Conservation (phyloP, 2,797 vertebrate genomes). For the Gambelia wislizenii region DNA sequence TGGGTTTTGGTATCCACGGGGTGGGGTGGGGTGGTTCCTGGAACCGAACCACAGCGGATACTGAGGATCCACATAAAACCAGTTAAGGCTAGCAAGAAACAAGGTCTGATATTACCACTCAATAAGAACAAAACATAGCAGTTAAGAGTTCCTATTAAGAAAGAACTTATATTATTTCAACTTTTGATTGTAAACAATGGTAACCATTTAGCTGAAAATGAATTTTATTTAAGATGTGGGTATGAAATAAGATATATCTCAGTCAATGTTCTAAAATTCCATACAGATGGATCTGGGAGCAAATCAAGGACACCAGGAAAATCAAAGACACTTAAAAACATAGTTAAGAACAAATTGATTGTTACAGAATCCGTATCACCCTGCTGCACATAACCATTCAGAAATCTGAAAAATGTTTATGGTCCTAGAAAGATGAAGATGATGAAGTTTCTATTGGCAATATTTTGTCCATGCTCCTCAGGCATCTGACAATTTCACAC, state of each 20-base stretch:
- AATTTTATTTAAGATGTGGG: neutral
- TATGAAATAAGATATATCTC: neutral
- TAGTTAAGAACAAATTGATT: neutral
- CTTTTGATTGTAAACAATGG: neutral
- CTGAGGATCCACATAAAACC: too few species aligned
- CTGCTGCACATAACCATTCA: neutral
- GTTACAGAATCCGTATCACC: neutral
- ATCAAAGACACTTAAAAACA: neutral
- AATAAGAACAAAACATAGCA: neutral
- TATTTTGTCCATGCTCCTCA: neutral
- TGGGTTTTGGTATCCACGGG: too few species aligned
- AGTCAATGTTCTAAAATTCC: neutral
- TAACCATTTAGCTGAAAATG: neutral
- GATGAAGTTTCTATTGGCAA: neutral
- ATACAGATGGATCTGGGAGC: neutral
- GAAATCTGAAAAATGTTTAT: neutral
- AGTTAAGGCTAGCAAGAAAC: neutral
- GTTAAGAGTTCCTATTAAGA: neutral
- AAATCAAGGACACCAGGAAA: neutral
- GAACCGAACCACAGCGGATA: too few species aligned
- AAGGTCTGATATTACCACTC: too few species aligned
- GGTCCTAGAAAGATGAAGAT: neutral
- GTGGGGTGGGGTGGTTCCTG: too few species aligned
- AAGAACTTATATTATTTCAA: neutral
- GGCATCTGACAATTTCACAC: conserved; percentile 6